Evolutionary conservation across 2,888 invertebrate genomes (phyloP).

Genomic region (Xylota sylvarum): DNA sequence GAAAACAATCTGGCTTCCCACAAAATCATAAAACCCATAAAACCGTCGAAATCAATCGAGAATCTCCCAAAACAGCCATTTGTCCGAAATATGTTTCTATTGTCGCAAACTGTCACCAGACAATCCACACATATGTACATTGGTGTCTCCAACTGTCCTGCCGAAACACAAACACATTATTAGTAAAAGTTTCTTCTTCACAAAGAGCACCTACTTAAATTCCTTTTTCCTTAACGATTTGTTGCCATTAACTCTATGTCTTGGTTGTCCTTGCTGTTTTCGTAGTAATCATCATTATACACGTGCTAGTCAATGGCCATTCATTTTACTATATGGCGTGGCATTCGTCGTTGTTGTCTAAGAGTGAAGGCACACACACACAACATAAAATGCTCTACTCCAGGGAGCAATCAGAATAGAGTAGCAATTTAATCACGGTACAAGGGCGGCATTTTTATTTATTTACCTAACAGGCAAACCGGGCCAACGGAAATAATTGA

Average conservation of each 20-base stretch:
- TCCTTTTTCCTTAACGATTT: constrained; percentile 40
- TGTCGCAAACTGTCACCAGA: constrained; percentile 1
- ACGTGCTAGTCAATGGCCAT: constrained; percentile 15
- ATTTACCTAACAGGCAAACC: constrained; percentile 10
- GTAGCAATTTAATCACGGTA: constrained; percentile 31
- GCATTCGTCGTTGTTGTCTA: not conserved
- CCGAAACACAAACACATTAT: not conserved
- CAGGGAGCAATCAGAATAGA: constrained; percentile 35
- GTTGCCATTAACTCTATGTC: constrained; percentile 34
- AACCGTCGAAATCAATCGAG: constrained; percentile 26
- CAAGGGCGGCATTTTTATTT: constrained; percentile 32
- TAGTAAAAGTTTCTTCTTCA: not conserved
- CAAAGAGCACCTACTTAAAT: constrained; percentile 1
- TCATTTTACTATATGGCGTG: not conserved
- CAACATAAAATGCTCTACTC: constrained; percentile 19
- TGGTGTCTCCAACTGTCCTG: not conserved
- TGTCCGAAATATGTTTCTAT: constrained; percentile 13
- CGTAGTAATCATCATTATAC: constrained; percentile 17
- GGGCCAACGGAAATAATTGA: constrained; percentile 27
- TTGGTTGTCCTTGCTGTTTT: constrained; percentile 19
- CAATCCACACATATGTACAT: not conserved
- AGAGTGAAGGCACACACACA: constrained; percentile 7
- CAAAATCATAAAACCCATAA: constrained; percentile 16
- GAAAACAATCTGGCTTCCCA: not conserved
- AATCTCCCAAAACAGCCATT: constrained; percentile 6